These are phyloP conservation scores for Dromococcyx pavoninus DNA, from an alignment of 2,797 vertebrate genomes.

Conservation along the genomic window DNA sequence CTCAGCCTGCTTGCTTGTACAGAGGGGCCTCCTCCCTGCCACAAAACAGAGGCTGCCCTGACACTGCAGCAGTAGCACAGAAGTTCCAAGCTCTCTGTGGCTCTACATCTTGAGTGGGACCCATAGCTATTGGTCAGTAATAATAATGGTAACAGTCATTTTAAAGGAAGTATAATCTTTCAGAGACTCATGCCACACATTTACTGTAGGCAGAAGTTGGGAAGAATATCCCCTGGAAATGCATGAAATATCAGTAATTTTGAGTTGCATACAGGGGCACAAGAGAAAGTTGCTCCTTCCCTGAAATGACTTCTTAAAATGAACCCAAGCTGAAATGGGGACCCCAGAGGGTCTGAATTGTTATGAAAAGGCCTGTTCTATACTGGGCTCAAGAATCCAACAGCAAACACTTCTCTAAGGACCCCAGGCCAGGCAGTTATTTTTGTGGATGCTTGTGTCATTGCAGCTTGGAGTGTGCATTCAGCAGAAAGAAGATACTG, in stretches of 20 bases:
- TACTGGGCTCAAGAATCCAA: not conserved
- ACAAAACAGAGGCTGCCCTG: not conserved
- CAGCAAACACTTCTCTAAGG: not conserved
- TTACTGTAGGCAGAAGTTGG: not conserved
- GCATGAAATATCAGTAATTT: not conserved
- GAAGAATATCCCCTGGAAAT: not conserved
- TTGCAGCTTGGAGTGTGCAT: slow-evolving; percentile 62
- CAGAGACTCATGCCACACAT: not conserved
- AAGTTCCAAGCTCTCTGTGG: not conserved
- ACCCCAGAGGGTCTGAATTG: not conserved
- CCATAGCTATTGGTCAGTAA: not conserved
- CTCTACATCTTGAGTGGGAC: not conserved
- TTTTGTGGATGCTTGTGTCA: slow-evolving; percentile 66
- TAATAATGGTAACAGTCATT: not conserved
- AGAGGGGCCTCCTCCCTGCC: not conserved
- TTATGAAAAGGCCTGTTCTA: slow-evolving; percentile 2
- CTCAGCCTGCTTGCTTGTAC: not conserved
- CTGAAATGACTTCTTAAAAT: not conserved
- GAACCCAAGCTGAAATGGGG: not conserved
- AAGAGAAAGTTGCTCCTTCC: not conserved
- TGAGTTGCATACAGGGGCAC: not conserved
- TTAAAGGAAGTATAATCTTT: not conserved
- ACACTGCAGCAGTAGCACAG: not conserved
- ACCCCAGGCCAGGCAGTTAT: slow-evolving; percentile 60
- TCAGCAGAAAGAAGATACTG: slow-evolving; percentile 68